Evolutionary conservation across 2,113 vertebrate genomes (phyloP).

Genomic region (Cranoglanis bouderius): DNA sequence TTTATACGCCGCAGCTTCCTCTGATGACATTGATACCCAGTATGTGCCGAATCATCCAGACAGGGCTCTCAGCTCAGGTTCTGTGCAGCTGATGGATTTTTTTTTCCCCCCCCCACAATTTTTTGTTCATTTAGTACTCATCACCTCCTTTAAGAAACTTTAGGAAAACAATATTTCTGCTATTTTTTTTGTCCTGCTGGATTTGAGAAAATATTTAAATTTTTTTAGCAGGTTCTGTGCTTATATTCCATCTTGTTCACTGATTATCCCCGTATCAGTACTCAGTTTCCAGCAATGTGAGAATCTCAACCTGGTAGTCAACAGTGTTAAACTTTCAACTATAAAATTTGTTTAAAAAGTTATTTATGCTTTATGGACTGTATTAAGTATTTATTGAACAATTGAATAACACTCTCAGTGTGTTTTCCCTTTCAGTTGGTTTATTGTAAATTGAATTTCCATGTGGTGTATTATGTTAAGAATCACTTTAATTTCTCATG

Average conservation of each 20-base stretch:
- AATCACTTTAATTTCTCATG: constrained; percentile 10
- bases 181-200: neutral
- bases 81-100: constrained; percentile 3
- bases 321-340: constrained; percentile 16
- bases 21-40: neutral
- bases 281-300: neutral
- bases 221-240: neutral
- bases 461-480: constrained; percentile 21
- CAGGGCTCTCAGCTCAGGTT: neutral
- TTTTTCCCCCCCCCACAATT: no score
- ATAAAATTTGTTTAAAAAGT: constrained; percentile 65
- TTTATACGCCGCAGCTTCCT: neutral
- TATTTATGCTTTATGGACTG: constrained; percentile 73
- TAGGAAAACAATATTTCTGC: neutral
- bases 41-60: neutral
- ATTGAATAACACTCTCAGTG: constrained; percentile 38
- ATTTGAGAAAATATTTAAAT: neutral
- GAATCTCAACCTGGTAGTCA: neutral
- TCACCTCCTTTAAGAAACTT: neutral
- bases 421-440: constrained; percentile 17
- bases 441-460: constrained; percentile 28
- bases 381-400: constrained; percentile 62
- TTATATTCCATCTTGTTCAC: neutral
- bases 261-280: neutral
- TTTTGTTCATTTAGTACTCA: neutral